Evolutionary conservation across 2,113 vertebrate genomes (phyloP), one percentile per base, ranked within the genome.

Genomic region (Heterocephalus glaber): DNA sequence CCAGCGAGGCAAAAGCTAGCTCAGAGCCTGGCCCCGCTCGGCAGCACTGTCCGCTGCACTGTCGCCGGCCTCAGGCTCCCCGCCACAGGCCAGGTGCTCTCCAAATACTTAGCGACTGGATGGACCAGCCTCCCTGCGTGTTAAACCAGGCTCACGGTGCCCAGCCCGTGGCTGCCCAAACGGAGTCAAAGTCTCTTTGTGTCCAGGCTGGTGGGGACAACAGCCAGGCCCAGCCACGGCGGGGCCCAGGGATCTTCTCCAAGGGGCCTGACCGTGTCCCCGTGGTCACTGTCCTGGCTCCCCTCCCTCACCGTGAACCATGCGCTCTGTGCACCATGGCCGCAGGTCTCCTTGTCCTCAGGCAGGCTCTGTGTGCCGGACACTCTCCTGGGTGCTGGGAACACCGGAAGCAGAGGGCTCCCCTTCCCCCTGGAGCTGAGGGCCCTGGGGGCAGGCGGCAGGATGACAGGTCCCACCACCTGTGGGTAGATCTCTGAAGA

Each of bases 11-110:
- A 33, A 4, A 30, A 33, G n/a, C 44, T 4, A 65, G 56, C n/a
- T 2, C 35, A 9, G 30, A 14, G n/a, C 83, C 63, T 0, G 30
- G 49, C 49, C 26, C 2, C 2, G 0, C 1, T 49, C 41, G 12
- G 66, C 28, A 0, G 24, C 0, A 7, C 19, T 1, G 5, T 16
- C 24, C 1, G 0, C 60, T 0, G 11, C 0, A 1, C 4, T 52
- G 47, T 28, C 3, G 0, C 33, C 52, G 4, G 1, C 56, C 0
- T 16, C 0, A 0, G 35, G 26, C 35, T 4, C 60, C 76, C 9
- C 35, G 49, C 52, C 38, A 35, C 41, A 22, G 35, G 0, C 20
- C 33, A 1, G 26, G 81, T 30, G 56, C 49, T 81, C 44, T 0
- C 0, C 56, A 61, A 35, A 54, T 74, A 56, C 54, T 11, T n/a